These are phyloP conservation scores for Galago senegalensis DNA, from an alignment of 2,797 vertebrate genomes.

Conservation along the genomic window DNA sequence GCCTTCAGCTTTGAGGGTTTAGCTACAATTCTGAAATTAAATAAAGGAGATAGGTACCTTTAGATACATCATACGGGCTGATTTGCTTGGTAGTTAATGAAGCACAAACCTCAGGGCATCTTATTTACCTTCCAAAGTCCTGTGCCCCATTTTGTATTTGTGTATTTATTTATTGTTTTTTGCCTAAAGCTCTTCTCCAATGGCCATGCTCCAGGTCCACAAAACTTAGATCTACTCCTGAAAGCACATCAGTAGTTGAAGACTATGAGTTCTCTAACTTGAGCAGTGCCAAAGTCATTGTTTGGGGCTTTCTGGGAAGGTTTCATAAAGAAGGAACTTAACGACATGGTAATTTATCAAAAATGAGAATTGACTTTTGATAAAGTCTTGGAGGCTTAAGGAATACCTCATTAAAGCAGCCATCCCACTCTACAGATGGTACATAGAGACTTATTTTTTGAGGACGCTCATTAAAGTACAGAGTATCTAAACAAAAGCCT, in stretches of 20 bases:
- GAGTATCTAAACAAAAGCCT: background rate
- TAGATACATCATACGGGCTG: background rate
- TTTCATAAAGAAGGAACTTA: background rate
- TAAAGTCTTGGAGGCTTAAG: background rate
- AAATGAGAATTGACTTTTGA: background rate
- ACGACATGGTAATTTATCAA: background rate
- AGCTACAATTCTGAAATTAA: background rate
- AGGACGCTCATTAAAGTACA: background rate
- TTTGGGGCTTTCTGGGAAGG: background rate
- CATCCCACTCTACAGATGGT: background rate
- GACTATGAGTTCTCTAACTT: background rate
- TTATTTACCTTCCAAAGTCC: background rate
- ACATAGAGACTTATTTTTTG: background rate
- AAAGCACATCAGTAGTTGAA: background rate
- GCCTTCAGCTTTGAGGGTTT: background rate
- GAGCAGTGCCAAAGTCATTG: background rate
- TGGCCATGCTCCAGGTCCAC: background rate
- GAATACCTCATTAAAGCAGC: background rate
- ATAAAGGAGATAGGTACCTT: background rate
- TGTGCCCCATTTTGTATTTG: constrained; percentile 6
- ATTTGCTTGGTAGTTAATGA: constrained; percentile 60
- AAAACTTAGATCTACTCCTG: background rate
- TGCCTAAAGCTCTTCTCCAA: background rate
- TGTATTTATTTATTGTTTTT: constrained; percentile 48
- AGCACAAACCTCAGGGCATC: background rate